Evolutionary conservation across 2,888 invertebrate genomes (phyloP).

Genomic region (Caenorhabditis sinica): DNA sequence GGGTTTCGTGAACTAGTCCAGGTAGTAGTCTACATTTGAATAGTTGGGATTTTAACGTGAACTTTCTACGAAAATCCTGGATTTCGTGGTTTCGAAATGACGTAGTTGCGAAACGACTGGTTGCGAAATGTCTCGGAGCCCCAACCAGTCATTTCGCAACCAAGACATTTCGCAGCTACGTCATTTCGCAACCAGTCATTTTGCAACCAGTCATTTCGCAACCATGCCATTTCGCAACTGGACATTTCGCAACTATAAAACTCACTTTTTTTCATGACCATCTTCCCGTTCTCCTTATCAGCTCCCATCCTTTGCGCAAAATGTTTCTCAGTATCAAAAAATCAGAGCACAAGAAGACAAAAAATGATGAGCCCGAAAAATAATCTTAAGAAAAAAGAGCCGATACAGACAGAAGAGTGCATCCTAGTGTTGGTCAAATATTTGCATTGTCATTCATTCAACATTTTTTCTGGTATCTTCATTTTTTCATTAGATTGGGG

Average conservation of each 20-base stretch:
- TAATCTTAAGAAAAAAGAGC: background rate
- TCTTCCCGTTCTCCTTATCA: conserved; percentile 20
- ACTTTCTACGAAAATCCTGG: background rate
- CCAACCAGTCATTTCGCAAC: too few relatives aligned
- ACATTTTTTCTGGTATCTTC: conserved; percentile 19
- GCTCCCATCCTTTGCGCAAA: background rate
- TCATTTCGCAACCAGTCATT: too few relatives aligned
- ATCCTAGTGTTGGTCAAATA: conserved; percentile 47
- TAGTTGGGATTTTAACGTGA: too few relatives aligned
- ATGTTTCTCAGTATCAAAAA: conserved; percentile 5
- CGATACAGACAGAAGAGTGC: background rate
- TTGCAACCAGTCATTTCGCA: too few relatives aligned
- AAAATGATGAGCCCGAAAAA: conserved; percentile 1
- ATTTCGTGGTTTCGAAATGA: too few relatives aligned
- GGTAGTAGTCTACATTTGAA: too few relatives aligned
- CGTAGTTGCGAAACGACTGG: too few relatives aligned
- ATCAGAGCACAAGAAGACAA: conserved; percentile 3
- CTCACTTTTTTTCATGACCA: conserved; percentile 41
- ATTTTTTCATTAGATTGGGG: background rate
- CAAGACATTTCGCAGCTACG: too few relatives aligned
- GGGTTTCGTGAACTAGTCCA: too few relatives aligned
- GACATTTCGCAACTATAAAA: conserved; percentile 12
- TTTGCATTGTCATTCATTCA: conserved; percentile 58
- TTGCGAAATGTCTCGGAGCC: too few relatives aligned
- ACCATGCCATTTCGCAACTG: background rate